Evolutionary conservation across 2,797 vertebrate genomes (phyloP), one percentile per base, ranked within the genome.

Genomic region (Amniataba percoides): DNA sequence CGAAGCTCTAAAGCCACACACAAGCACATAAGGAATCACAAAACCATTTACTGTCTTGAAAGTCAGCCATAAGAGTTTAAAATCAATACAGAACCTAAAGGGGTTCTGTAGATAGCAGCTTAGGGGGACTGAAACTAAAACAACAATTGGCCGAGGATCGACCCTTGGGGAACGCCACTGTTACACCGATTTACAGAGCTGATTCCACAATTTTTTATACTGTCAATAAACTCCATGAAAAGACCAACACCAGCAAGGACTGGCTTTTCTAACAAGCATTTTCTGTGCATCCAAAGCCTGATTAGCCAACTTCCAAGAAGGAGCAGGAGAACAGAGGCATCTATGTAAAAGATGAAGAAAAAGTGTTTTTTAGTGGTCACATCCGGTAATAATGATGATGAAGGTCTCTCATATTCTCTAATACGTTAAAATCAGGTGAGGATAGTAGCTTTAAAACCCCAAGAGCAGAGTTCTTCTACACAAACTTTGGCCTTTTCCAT

Each of bases 121-220:
- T 14, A n/a, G 3, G 36, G 7, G 27, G 21, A 19, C 34, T 36
- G 2, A 14, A 36, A 42, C 5, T 64, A 53, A 77, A 74, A 56
- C 21, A 71, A 23, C 49, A 69, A 6, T 21, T 67, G 63, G 39
- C 53, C 59, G 4, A 72, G 14, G 42, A 52, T 13, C 2, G 19
- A 57, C 3, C 73, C 42, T 14, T 78, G 77, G 56, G 61, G 74
- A 63, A 77, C 3, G 0, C 69, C 69, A 43, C 2, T 45, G 4
- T 59, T 9, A 10, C 19, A 42, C 5, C 16, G 19, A 48, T 14
- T 23, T 31, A 65, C 5, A 49, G 15, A 23, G 7, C 19, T 10
- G 10, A 55, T 67, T 43, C 36, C 7, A 63, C 36, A 36, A 36
- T 48, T 48, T n/a, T 31, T 48, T 11, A 58, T n/a, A 8, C 12